Evolutionary conservation across 2,888 invertebrate genomes (phyloP).

Genomic region (Lycaena phlaeas): DNA sequence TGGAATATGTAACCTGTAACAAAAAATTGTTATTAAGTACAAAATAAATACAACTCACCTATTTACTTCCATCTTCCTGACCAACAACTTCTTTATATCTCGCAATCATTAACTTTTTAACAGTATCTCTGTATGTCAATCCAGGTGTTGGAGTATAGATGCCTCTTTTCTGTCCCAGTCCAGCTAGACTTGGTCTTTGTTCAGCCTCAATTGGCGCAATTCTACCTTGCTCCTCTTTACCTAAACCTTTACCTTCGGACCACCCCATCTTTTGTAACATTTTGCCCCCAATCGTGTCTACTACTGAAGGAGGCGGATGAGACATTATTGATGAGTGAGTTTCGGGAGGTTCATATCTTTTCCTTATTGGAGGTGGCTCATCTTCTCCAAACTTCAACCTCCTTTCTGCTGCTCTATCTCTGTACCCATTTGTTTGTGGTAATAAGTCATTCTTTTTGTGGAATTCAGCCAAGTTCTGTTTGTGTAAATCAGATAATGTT

Average conservation of each 20-base stretch:
- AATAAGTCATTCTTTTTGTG: constrained; percentile 51
- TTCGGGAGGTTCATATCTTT: constrained; percentile 52
- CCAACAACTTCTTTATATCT: constrained; percentile 87
- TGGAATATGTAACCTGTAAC: constrained; percentile 37
- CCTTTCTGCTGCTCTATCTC: constrained; percentile 97
- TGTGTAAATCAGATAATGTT: constrained; percentile 94
- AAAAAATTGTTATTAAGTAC: constrained; percentile 22
- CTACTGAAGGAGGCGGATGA: constrained; percentile 76
- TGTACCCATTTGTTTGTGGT: constrained; percentile 74
- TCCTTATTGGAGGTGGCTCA: constrained; percentile 72
- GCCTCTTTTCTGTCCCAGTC: constrained; percentile 87
- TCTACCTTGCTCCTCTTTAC: constrained; percentile 92
- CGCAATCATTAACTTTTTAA: constrained; percentile 91
- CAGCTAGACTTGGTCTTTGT: constrained; percentile 80
- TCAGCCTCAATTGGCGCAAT: constrained; percentile 92
- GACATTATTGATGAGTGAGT: constrained; percentile 66
- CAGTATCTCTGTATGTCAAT: constrained; percentile 90
- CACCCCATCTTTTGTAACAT: constrained; percentile 99
- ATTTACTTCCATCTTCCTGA: constrained; percentile 58
- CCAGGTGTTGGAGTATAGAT: constrained; percentile 85
- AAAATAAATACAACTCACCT: constrained; percentile 45
- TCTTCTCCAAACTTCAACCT: constrained; percentile 94
- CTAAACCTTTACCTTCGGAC: constrained; percentile 97
- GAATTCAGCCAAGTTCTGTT: constrained; percentile 81
- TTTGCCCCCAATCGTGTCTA: constrained; percentile 95